A percentile compares a stretch with the other conserved stretches of the same genome.
Conservation (phyloP, 2,888 invertebrate genomes). For the Latrodectus hesperus region DNA sequence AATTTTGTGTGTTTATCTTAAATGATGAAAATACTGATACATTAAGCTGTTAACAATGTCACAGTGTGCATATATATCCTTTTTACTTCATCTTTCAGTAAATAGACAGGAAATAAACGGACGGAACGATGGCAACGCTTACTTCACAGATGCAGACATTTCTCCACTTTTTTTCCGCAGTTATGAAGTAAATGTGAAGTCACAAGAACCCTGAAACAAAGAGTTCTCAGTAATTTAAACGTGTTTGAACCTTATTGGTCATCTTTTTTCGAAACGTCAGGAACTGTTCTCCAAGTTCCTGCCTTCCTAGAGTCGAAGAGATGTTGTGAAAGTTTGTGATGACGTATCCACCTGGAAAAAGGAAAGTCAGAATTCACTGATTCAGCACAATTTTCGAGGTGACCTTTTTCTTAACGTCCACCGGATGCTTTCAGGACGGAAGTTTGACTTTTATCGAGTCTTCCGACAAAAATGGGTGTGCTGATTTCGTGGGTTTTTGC, state of each 20-base stretch:
- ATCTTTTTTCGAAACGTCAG: constrained; percentile 19
- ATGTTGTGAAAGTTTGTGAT: constrained; percentile 18
- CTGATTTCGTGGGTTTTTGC: constrained; percentile 51
- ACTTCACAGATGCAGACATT: too few relatives aligned
- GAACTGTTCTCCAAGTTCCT: constrained; percentile 41
- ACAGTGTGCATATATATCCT: too few relatives aligned
- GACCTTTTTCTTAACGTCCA: constrained; percentile 65
- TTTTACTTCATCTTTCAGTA: too few relatives aligned
- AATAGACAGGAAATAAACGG: too few relatives aligned
- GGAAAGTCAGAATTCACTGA: constrained; percentile 36
- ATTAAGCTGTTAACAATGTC: too few relatives aligned
- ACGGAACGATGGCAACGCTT: too few relatives aligned
- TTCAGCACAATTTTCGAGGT: constrained; percentile 61
- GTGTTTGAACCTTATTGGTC: constrained; percentile 46
- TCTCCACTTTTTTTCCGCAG: too few relatives aligned
- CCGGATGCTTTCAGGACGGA: constrained; percentile 68
- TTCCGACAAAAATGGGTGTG: constrained; percentile 44
- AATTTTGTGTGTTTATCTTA: too few relatives aligned
- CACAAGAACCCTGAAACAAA: too few relatives aligned
- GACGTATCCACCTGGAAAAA: constrained; percentile 50
- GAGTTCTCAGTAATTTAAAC: not conserved
- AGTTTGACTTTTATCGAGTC: constrained; percentile 64
- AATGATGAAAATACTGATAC: too few relatives aligned
- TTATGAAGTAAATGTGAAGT: too few relatives aligned
- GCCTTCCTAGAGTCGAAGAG: constrained; percentile 20